These are phyloP conservation scores for Hypomecis atomaria DNA, from an alignment of 2,888 invertebrate species.

Conservation along the genomic window DNA sequence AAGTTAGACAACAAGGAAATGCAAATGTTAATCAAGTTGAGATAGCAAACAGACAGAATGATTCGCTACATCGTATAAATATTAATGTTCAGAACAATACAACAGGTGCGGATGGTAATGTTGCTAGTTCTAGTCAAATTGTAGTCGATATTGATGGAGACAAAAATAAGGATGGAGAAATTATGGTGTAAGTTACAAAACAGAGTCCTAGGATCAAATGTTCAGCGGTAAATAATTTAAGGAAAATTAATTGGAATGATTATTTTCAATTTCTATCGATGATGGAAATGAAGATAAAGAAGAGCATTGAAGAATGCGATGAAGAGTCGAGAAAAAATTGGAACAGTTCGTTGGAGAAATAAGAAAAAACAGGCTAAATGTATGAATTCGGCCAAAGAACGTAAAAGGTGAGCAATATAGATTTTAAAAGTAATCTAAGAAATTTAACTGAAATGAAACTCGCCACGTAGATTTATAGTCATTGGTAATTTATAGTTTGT, in stretches of 20 bases:
- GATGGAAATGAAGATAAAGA: neutral
- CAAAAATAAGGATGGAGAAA: conserved; percentile 1
- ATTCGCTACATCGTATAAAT: neutral
- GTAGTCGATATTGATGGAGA: neutral
- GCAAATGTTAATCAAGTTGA: neutral
- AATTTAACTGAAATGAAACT: too few species aligned
- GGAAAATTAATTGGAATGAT: neutral
- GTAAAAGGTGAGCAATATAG: neutral
- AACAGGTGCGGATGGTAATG: neutral
- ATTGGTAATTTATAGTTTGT: neutral
- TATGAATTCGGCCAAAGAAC: neutral
- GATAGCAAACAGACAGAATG: neutral
- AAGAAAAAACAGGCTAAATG: neutral
- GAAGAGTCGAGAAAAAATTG: neutral
- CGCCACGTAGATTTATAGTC: neutral
- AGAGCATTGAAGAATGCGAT: neutral
- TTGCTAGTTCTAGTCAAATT: neutral
- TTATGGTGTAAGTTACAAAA: conserved; percentile 14
- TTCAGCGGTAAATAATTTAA: conserved; percentile 13
- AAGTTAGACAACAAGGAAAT: neutral
- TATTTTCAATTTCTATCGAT: too few species aligned
- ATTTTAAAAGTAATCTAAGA: neutral
- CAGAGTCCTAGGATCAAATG: conserved; percentile 9
- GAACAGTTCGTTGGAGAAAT: neutral
- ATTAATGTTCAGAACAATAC: neutral